Conservation (phyloP, 2,113 vertebrate genomes). For the Microtus montanus region DNA sequence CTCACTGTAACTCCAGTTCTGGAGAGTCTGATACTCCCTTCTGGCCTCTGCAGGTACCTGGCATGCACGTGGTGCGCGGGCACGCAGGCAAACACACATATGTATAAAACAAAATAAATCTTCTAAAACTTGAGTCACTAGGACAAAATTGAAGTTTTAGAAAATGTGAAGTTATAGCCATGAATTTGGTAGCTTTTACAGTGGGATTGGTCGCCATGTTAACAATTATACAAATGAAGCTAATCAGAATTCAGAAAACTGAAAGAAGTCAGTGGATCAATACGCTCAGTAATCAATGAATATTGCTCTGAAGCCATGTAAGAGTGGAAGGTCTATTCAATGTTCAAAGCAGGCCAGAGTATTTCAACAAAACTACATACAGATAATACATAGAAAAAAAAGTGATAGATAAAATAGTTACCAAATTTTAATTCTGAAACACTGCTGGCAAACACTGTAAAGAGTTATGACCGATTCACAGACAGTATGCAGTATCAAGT, state of each 20-base stretch:
- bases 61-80: background rate
- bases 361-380: background rate
- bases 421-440: slow-evolving; percentile 32
- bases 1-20: background rate
- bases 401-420: background rate
- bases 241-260: slow-evolving; percentile 18
- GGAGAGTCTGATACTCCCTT: too few relatives aligned
- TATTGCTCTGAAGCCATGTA: background rate
- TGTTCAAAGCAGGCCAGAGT: background rate
- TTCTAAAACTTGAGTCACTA: background rate
- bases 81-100: background rate
- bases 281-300: slow-evolving; percentile 23
- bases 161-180: background rate
- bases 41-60: too few relatives aligned
- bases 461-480: background rate
- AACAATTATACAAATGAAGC: slow-evolving; percentile 9
- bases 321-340: slow-evolving; percentile 23
- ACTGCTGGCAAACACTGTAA: background rate
- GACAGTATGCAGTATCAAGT: background rate
- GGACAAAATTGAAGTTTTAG: slow-evolving; percentile 27
- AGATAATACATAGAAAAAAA: slow-evolving; percentile 36
- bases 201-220: background rate
- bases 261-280: background rate
- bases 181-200: background rate
- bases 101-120: background rate